phyloP scores from a whole-genome alignment of 2,113 vertebrate genomes.

The Lophochroa leadbeateri region DNA sequence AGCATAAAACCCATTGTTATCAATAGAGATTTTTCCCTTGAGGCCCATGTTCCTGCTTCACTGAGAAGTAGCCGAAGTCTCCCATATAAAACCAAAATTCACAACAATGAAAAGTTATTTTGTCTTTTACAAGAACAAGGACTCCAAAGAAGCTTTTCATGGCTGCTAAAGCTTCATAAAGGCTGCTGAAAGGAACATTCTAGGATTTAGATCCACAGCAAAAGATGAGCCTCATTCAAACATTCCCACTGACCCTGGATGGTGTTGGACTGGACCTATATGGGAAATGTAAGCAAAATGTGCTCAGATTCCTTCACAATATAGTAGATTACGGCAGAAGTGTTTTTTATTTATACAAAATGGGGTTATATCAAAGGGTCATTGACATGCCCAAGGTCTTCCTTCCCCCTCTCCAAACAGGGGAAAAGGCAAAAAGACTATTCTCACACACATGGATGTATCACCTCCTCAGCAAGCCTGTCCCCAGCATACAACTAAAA shows the following conservation, averaged over 20 bases:
- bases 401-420: neutral
- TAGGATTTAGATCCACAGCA: neutral
- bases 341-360: neutral
- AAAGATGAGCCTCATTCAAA: neutral
- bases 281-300: neutral
- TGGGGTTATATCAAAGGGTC: neutral
- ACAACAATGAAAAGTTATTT: neutral
- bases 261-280: neutral
- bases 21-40: neutral
- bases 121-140: neutral
- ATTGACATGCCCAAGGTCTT: neutral
- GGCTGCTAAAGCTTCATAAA: neutral
- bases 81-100: neutral
- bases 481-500: neutral
- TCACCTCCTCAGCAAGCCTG: neutral
- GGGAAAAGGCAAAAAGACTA: neutral
- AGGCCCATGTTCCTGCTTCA: neutral
- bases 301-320: neutral
- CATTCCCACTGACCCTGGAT: neutral
- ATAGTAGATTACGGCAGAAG: neutral
- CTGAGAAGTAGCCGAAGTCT: neutral
- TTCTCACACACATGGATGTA: neutral
- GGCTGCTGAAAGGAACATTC: neutral
- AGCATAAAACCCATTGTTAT: neutral
- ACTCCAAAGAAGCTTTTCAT: neutral